Conservation (phyloP, 2,888 invertebrate genomes). For the Balanococcus diminutus region DNA sequence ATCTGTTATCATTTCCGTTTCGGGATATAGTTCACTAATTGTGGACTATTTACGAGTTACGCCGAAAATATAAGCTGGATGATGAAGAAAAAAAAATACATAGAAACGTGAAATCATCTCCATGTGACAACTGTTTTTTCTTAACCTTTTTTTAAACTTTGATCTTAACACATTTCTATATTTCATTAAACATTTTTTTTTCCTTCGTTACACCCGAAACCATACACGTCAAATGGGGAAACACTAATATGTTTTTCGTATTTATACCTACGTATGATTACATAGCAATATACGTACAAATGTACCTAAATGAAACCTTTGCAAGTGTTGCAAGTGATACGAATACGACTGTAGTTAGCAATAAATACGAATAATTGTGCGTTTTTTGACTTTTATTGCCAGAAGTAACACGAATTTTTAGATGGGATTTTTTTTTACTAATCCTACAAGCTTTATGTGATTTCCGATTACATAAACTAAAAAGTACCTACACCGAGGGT, state of each 20-base stretch:
- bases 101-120: slow-evolving; percentile 10
- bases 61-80: background rate
- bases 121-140: slow-evolving; percentile 48
- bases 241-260: background rate
- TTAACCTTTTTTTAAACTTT: slow-evolving; percentile 50
- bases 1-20: slow-evolving; percentile 54
- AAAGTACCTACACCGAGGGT: background rate
- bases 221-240: background rate
- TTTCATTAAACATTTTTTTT: slow-evolving; percentile 33
- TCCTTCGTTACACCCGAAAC: background rate
- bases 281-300: background rate
- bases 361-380: slow-evolving; percentile 46
- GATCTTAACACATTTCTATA: slow-evolving; percentile 45
- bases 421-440: background rate
- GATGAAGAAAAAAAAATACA: background rate
- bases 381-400: slow-evolving; percentile 44
- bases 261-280: background rate
- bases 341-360: background rate
- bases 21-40: slow-evolving; percentile 46
- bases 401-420: background rate
- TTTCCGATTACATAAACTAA: slow-evolving; percentile 4
- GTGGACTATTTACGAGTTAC: slow-evolving; percentile 48
- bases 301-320: background rate
- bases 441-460: background rate
- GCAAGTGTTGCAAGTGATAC: slow-evolving; percentile 21